Evolutionary conservation across 92 coral and sea anemone genomes (phyloP), one percentile per base, ranked within the genome.

Genomic region (Epizoanthus stellaris): DNA sequence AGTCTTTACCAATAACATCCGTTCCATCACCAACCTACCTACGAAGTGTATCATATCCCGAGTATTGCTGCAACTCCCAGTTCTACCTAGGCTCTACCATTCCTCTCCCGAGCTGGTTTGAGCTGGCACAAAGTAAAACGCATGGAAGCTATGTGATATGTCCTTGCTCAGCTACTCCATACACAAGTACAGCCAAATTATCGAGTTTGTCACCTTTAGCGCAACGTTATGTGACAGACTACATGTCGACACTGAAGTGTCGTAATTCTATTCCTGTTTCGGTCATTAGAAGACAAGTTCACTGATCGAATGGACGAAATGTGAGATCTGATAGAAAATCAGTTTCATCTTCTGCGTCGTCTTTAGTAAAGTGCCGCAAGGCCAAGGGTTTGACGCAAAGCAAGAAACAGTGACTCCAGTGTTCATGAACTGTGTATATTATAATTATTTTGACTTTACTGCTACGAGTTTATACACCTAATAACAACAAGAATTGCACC

Each of bases 231-330:
- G 3, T 42, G 5, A 5, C 6, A 58, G 72, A 62, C 60, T 20
- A 3, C 5, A n/a, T 10, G 14, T 52, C 40, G 40, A 15, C 59
- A 23, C 6, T 60, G 1, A 14, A 4, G 42, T 76, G 56, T 25
- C 68, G 68, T 17, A 79, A 79, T 13, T 79, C 83, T 0, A 79
- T 79, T 62, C 83, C 83, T 79, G 83, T 79, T 42, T 79, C 83
- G 20, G 83, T 79, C 9, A 79, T 79, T 19, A 43, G 40, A 45
- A 79, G 83, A 73, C 39, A 9, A 17, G 39, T n/a, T 10, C 5
- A 53, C n/a, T 8, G 20, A 6, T 72, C 9, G 10, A 34, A 67
- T 67, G 19, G 17, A 1, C 38, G 21, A 47, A 10, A 47, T n/a
- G 20, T 14, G 36, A 30, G 36, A 30, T 30, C 36, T 30, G 36